These are phyloP conservation scores for Psilopsiagon aurifrons DNA, from an alignment of 2,113 vertebrate species.

Conservation along the genomic window DNA sequence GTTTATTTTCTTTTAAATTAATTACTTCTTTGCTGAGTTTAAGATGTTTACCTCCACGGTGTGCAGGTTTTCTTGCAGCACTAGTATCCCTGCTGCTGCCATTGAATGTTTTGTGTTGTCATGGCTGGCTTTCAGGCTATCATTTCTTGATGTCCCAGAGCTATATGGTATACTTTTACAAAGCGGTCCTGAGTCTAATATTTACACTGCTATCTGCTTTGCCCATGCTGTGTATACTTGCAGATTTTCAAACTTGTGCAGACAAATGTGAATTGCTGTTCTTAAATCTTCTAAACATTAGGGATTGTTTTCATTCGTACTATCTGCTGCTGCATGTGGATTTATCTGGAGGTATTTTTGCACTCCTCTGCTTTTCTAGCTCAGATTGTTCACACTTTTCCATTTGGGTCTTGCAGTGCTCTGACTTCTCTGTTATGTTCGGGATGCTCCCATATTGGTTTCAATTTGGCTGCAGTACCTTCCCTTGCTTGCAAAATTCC, in stretches of 20 bases:
- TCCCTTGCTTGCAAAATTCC: not conserved
- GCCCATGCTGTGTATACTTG: not conserved
- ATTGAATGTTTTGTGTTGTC: not conserved
- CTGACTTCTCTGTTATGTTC: slow-evolving; percentile 6
- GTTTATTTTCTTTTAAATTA: not conserved
- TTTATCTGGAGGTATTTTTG: not conserved
- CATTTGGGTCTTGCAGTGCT: not conserved
- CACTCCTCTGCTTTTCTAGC: not conserved
- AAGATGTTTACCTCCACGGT: not conserved
- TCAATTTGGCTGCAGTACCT: not conserved
- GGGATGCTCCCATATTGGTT: slow-evolving; percentile 3
- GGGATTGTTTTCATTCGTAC: not conserved
- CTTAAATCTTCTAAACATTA: not conserved
- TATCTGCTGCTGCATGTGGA: not conserved
- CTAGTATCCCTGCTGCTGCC: not conserved
- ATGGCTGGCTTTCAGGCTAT: not conserved
- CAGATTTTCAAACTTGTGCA: not conserved
- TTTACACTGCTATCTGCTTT: not conserved
- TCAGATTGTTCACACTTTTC: not conserved
- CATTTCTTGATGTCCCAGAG: not conserved
- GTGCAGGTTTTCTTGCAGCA: not conserved
- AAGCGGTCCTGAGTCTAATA: not conserved
- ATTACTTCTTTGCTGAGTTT: not conserved
- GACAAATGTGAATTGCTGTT: not conserved
- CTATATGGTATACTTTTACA: not conserved